Evolutionary conservation across 2,113 vertebrate genomes (phyloP), one percentile per base, ranked within the genome.

Genomic region (Ophiodon elongatus): DNA sequence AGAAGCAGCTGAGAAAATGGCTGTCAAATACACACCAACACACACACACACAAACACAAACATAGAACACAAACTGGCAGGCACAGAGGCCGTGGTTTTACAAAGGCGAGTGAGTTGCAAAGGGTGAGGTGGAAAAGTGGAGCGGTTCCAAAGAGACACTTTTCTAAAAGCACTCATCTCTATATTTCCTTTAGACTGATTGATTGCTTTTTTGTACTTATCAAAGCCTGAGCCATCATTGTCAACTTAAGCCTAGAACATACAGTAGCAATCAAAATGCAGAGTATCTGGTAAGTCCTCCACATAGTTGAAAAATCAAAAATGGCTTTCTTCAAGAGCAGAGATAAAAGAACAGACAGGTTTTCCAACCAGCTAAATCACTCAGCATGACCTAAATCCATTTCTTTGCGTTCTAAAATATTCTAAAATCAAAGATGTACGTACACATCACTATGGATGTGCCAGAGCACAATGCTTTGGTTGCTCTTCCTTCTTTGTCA

Each of bases 1-100:
- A 76, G 80, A 90, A 79, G 88, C 60, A 35, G 82, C 88, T 92
- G 84, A 92, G 81, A 93, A 92, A 93, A 88, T 84, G 84, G 60
- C 80, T 86, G 88, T 89, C 82, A 89, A 65, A 88, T 35, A 87
- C 73, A 88, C 31, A 62, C 68, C 57, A 80, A 84, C n/a, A 79
- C 9, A 82, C 47, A 76, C 74, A 78, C 64, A 81, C 59, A 82
- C 25, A 89, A 65, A 79, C 37, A 82, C 81, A 84, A 68, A 81
- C 25, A 89, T 73, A 79, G 45, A 82, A 86, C 78, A 79, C 67
- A 88, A 57, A 67, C 79, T 76, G 75, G 78, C 83, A 83, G 82
- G 64, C 19, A 47, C 31, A 68, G 23, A 54, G 79, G 84, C 90
- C 84, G 88, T 70, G 47, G 85, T 86, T 84, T 62, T 66, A 84